Conservation (phyloP, 2,113 vertebrate species). For the Halichoerus grypus region DNA sequence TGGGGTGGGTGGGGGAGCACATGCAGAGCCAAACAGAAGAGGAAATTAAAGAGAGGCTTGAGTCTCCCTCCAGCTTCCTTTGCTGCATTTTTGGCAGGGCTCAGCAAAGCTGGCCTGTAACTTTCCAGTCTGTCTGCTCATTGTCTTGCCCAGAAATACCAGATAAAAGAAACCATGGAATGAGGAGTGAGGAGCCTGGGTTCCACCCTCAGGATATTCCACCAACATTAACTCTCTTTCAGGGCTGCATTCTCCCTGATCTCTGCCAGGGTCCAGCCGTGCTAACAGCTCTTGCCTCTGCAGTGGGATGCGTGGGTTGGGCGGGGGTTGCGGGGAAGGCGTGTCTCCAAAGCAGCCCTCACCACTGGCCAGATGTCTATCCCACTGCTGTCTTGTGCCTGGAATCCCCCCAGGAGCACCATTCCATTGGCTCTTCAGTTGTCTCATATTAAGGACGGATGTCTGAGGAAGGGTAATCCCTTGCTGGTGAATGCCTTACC, state of each 20-base stretch:
- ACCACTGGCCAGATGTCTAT: not conserved
- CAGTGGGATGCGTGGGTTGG: too few species aligned
- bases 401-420: not conserved
- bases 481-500: not conserved
- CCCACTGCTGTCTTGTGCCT: not conserved
- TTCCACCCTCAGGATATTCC: slow-evolving; percentile 65
- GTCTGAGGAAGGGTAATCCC: not conserved
- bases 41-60: slow-evolving; percentile 80
- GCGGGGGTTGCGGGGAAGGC: not conserved
- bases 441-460: not conserved
- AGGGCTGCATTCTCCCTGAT: not conserved
- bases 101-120: slow-evolving; percentile 58
- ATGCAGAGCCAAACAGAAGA: slow-evolving; percentile 60
- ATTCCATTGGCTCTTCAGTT: not conserved
- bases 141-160: slow-evolving; percentile 66
- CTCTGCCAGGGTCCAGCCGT: not conserved
- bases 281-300: not conserved
- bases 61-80: slow-evolving; percentile 67
- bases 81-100: slow-evolving; percentile 76
- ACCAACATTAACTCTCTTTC: slow-evolving; percentile 43
- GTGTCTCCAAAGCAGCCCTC: not conserved
- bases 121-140: slow-evolving; percentile 78
- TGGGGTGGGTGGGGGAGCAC: not conserved
- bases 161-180: slow-evolving; percentile 73
- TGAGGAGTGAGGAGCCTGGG: slow-evolving; percentile 62